Evolutionary conservation across 2,888 invertebrate species (phyloP), one percentile per base, ranked within the genome.

Genomic region (Argyresthia goedartella): DNA sequence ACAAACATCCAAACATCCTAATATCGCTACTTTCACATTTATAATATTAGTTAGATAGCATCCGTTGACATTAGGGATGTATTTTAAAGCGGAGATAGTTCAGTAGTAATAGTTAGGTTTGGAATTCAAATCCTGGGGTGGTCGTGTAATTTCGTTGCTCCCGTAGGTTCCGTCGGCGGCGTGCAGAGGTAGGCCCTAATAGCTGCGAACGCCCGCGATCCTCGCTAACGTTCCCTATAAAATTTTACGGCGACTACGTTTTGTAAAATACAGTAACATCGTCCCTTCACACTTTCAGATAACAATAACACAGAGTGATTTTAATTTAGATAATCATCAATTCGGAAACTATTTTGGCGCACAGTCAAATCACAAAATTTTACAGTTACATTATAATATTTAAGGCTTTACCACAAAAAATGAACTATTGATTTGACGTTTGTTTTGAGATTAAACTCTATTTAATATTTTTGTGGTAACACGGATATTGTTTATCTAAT

Each of bases 211-310:
- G 56, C 63, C 55, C 56, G 61, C 60, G 60, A 41, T 69, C 68
- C 66, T 65, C 65, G 66, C 65, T 73, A 79, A 72, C 68, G 73
- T 67, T 63, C 57, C 56, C 59, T 66, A 73, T 82, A 77, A 79
- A 80, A 80, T 81, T 80, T 80, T 77, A 81, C 69, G 73, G 62
- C 65, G 71, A 71, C 70, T 74, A 76, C 71, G 76, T 75, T 80
- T 74, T 71, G 69, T 72, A 71, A 74, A 78, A 77, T 79, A 76
- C 76, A 74, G 72, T 69, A 68, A 72, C 71, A 68, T 62, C 60
- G 55, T 54, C 53, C 55, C 56, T 55, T 58, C 54, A 51, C 63
- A 62, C 55, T 66, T 57, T 58, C 58, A 61, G 63, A 65, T 70
- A 67, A 69, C 66, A 67, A 13, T 42, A 42, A 3, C 36, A 4